These are phyloP conservation scores for Coleophora deauratella DNA, from an alignment of 2,888 invertebrate genomes.

Conservation along the genomic window DNA sequence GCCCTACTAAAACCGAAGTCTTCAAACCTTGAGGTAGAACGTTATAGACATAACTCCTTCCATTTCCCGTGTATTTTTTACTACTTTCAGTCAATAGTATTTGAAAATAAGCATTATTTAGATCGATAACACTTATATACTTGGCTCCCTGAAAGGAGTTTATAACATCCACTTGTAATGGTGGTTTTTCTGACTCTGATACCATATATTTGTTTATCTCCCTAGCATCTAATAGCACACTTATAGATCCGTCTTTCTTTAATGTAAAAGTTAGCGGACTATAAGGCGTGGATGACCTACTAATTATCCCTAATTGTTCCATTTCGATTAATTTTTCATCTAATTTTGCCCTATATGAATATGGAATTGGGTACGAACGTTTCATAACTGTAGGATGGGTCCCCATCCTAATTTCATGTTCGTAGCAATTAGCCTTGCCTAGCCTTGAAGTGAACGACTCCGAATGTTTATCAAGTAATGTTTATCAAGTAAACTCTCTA, in stretches of 20 bases:
- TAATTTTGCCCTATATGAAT: slow-evolving; percentile 16
- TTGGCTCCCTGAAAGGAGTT: slow-evolving; percentile 18
- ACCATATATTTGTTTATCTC: slow-evolving; percentile 8
- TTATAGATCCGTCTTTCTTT: background rate
- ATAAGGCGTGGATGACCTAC: background rate
- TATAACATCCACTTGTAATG: slow-evolving; percentile 17
- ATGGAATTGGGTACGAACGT: slow-evolving; percentile 17
- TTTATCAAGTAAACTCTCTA: slow-evolving; percentile 1
- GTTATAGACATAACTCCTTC: slow-evolving; percentile 1
- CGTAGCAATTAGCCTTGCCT: slow-evolving; percentile 10
- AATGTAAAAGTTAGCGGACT: slow-evolving; percentile 3
- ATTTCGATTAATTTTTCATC: slow-evolving; percentile 15
- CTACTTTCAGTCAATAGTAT: slow-evolving; percentile 5
- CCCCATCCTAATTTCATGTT: slow-evolving; percentile 16
- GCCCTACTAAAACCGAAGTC: slow-evolving; percentile 19
- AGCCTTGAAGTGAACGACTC: slow-evolving; percentile 6
- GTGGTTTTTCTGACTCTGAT: slow-evolving; percentile 23
- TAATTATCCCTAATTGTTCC: slow-evolving; percentile 6
- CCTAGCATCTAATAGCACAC: slow-evolving; percentile 2
- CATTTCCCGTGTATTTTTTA: slow-evolving; percentile 11
- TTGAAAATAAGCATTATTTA: slow-evolving; percentile 20
- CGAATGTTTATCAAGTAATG: background rate
- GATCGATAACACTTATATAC: slow-evolving; percentile 17
- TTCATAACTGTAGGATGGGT: slow-evolving; percentile 12
- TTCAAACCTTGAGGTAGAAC: slow-evolving; percentile 18